Percentiles rank a stretch among this genome's conserved stretches.
phyloP scores from a whole-genome alignment of 2,797 vertebrate genomes.

The Eospalax fontanierii region DNA sequence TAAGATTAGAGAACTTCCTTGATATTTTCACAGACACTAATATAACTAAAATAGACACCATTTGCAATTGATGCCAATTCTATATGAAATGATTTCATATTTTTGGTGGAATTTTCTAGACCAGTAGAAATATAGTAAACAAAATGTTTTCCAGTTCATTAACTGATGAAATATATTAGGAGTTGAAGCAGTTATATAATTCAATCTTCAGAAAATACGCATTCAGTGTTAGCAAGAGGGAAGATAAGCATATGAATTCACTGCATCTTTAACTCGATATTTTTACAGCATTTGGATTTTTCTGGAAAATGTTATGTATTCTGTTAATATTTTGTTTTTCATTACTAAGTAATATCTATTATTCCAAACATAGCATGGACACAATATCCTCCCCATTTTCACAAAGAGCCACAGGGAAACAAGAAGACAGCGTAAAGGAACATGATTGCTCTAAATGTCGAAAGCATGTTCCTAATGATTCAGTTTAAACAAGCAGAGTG shows the following conservation, averaged over 20 bases:
- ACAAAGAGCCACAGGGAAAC: conserved; percentile 13
- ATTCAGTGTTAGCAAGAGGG: not conserved
- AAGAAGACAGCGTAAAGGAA: not conserved
- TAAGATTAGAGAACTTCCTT: not conserved
- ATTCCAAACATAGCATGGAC: not conserved
- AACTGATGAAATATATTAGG: not conserved
- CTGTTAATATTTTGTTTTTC: not conserved
- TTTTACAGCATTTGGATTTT: not conserved
- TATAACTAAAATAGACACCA: not conserved
- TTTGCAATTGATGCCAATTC: not conserved
- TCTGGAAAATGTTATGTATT: not conserved
- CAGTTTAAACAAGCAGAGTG: not conserved
- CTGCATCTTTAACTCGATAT: not conserved
- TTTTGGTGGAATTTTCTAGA: not conserved
- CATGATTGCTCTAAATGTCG: conserved; percentile 37
- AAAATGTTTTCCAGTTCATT: not conserved
- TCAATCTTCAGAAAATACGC: conserved; percentile 1
- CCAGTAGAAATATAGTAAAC: not conserved
- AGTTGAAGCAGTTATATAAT: not conserved
- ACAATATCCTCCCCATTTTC: not conserved
- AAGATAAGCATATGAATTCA: not conserved
- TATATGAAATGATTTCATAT: not conserved
- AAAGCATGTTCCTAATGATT: conserved; percentile 34
- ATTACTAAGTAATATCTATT: conserved; percentile 32
- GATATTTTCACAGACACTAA: not conserved